Base-by-base conservation (phyloP, 2,113 vertebrate species). In the Glaucomys volans region DNA sequence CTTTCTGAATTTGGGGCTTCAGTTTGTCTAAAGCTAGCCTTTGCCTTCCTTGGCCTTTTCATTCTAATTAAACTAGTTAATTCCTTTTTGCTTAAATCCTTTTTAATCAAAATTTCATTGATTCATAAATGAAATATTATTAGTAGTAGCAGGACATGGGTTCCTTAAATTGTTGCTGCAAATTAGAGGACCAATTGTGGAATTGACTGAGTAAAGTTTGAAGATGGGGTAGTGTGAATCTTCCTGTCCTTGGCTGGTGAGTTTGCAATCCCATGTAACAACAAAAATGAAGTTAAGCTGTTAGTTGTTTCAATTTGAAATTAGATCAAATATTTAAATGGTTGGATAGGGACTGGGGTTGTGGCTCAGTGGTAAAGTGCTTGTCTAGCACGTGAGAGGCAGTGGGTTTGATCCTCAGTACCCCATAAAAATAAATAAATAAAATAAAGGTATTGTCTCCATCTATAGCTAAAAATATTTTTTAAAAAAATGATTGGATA, bases 181-280 rank as follows among this genome's bases (percentile, higher is more conserved):
- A 66, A 17, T 57, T 2, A 42, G 5, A 94, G 10, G 10, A 24
- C 12, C 8, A 47, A 81, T 47, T 22, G 14, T 22, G 35, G 10
- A 32, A n/a, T 2, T n/a, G 30, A 32, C 4, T 69, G 4, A 69
- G 12, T 47, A 44, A 88, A 69, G 40, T 80, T n/a, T 82, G 32
- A 89, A 30, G 17, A 16, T 9, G 7, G n/a, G 11, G 0, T 26
- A 76, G 30, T 54, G 7, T 67, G n/a, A 76, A 30, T 76, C 0
- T 40, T 22, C 8, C 8, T 0, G 1, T 30, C 0, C 1, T 40
- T 82, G 35, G 1, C 4, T 72, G 22, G n/a, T 13, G 86, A n/a
- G 10, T 8, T 50, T 54, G 2, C 8, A 12, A 57, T 30, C 18
- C 11, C 37, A 32, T 26, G 18, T 18, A 84, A 8, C 22, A 76